Conservation (phyloP, 2,113 vertebrate genomes). For the Mugil cephalus region DNA sequence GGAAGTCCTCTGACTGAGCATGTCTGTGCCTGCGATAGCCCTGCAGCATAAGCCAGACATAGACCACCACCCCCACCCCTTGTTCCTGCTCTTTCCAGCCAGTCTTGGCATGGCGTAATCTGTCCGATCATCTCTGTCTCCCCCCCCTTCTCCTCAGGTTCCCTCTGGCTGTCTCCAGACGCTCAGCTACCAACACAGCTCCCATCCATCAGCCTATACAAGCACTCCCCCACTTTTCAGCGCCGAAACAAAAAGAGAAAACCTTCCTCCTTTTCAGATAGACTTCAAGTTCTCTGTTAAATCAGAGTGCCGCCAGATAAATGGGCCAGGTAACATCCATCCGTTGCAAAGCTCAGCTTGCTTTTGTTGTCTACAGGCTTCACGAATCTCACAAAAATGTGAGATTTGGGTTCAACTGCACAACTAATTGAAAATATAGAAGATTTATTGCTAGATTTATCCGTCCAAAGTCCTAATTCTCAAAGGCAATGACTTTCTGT, state of each 20-base stretch:
- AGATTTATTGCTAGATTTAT: no score
- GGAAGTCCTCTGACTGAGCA: conserved; percentile 43
- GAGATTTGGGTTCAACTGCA: background rate
- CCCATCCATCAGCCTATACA: conserved; percentile 71
- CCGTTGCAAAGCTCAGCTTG: background rate
- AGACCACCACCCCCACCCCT: background rate
- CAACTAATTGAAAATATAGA: background rate
- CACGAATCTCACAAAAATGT: background rate
- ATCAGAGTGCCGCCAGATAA: conserved; percentile 19
- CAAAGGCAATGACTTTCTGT: no score
- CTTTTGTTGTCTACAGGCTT: background rate
- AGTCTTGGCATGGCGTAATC: conserved; percentile 43
- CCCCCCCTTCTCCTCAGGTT: conserved; percentile 51
- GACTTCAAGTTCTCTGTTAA: conserved; percentile 74
- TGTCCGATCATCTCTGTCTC: conserved; percentile 62
- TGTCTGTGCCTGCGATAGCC: conserved; percentile 33
- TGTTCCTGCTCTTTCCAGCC: background rate
- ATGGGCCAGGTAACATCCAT: conserved; percentile 20
- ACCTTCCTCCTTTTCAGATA: conserved; percentile 48
- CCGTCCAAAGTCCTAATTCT: no score
- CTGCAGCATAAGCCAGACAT: background rate
- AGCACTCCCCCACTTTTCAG: conserved; percentile 42
- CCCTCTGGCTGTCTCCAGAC: conserved; percentile 17
- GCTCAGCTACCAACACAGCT: conserved; percentile 19
- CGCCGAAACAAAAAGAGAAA: conserved; percentile 55